Evolutionary conservation across 2,113 vertebrate species (phyloP), one percentile per base, ranked within the genome.

Genomic region (Cardinalis cardinalis): DNA sequence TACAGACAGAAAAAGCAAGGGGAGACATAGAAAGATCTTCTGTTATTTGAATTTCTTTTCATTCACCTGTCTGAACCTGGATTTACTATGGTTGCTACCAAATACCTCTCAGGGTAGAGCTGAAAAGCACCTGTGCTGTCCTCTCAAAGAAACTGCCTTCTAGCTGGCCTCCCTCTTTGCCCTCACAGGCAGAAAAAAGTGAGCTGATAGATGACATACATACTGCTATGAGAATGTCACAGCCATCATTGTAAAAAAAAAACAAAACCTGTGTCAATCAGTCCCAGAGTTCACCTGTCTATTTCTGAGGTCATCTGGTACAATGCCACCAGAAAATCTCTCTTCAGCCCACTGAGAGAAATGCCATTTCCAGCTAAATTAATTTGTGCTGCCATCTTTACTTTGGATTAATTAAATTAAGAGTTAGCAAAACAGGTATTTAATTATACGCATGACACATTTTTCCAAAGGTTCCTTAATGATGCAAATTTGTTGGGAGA

Each of bases 351-450:
- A 76, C 80, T 55, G 91, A 94, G 66, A 92, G 46, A 89, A 94
- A 87, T 89, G 66, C 71, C 81, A 87, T 71, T 95, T 94, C 84
- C 92, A 85, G 48, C 81, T 79, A 75, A 95, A 95, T 92, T 95
- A 94, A 95, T 94, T 78, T 59, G 53, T 52, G 68, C 78, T 95
- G 81, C 89, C 93, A 92, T 63, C 78, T 84, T 87, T 86, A 38
- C 81, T 92, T 83, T 66, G 55, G 75, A 90, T 88, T 95, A 95
- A 94, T 93, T 95, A 91, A 89, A 92, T 88, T 81, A 95, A 89
- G 87, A 94, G 89, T 93, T 95, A 92, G 95, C 71, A 92, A 93
- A 93, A 92, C 90, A 94, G 92, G 90, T 96, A 94, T 95, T 95
- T 95, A 95, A 95, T 94, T 92, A 92, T 80, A 90, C 4, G 23